Evolutionary conservation across 2,888 invertebrate genomes (phyloP).

Genomic region (Tenthredo livida): DNA sequence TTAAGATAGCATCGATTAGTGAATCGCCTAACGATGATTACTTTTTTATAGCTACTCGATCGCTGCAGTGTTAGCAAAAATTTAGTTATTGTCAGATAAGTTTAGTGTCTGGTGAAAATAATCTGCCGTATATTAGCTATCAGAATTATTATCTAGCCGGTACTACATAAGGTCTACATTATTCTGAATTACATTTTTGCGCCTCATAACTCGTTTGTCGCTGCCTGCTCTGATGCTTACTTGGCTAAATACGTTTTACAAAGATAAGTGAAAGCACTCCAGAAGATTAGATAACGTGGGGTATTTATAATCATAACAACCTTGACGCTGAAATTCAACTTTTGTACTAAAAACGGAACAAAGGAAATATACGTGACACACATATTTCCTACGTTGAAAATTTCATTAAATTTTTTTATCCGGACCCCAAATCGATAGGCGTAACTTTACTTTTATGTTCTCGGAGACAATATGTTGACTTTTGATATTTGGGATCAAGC

Average conservation of each 20-base stretch:
- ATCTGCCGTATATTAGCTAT: background rate
- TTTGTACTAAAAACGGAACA: slow-evolving; percentile 1
- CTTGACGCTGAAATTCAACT: slow-evolving; percentile 18
- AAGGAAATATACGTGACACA: background rate
- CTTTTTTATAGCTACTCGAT: background rate
- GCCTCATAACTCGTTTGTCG: slow-evolving; percentile 23
- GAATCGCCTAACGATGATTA: slow-evolving; percentile 18
- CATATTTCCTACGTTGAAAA: background rate
- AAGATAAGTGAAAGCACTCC: slow-evolving; percentile 36
- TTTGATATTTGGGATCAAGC: slow-evolving; percentile 9
- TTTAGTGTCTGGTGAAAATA: background rate
- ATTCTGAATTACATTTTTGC: slow-evolving; percentile 24
- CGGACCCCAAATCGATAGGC: background rate
- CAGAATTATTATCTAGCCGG: slow-evolving; percentile 16
- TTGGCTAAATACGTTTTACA: slow-evolving; percentile 34
- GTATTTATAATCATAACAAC: slow-evolving; percentile 20
- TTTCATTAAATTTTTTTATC: background rate
- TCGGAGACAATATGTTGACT: background rate
- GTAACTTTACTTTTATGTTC: background rate
- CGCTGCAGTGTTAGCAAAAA: background rate
- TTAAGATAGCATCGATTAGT: background rate
- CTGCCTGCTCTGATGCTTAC: background rate
- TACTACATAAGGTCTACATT: slow-evolving; percentile 19
- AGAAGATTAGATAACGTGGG: slow-evolving; percentile 28
- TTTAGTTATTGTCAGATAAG: background rate